Evolutionary conservation across 2,113 vertebrate genomes (phyloP).

Genomic region (Stigmatopora argus): DNA sequence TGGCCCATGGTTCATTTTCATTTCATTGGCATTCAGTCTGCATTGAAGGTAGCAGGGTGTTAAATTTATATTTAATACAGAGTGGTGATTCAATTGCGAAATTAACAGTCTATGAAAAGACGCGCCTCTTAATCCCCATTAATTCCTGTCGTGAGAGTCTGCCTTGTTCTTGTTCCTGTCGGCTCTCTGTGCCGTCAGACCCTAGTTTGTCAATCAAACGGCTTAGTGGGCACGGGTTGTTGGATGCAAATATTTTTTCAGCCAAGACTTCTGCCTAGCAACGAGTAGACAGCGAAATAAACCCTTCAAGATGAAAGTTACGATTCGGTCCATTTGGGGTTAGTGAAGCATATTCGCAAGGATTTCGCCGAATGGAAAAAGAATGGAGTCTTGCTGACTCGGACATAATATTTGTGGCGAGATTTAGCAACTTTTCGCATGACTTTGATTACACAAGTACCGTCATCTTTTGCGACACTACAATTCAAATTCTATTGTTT

Average conservation of each 20-base stretch:
- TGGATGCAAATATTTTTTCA: neutral
- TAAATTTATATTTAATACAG: constrained; percentile 1
- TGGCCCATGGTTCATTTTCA: constrained; percentile 43
- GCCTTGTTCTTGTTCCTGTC: neutral
- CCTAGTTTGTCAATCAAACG: constrained; percentile 1
- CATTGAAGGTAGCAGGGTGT: constrained; percentile 8
- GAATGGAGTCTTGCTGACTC: neutral
- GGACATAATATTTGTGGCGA: neutral
- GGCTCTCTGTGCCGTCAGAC: neutral
- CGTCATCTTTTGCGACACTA: neutral
- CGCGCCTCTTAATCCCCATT: constrained; percentile 3
- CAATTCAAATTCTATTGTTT: neutral
- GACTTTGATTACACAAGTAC: neutral
- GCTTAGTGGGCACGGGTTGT: neutral
- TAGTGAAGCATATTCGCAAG: neutral
- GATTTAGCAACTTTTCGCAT: neutral
- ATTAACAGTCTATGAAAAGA: neutral
- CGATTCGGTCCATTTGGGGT: neutral
- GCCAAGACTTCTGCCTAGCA: neutral
- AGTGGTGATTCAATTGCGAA: constrained; percentile 4
- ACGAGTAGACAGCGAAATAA: neutral
- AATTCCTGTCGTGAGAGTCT: neutral
- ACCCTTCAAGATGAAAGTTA: neutral
- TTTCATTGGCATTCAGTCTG: constrained; percentile 23
- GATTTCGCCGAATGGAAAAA: neutral